Percentiles rank a stretch among this genome's conserved stretches.
phyloP scores from a whole-genome alignment of 2,797 vertebrate species.

The Poecilia gillii region DNA sequence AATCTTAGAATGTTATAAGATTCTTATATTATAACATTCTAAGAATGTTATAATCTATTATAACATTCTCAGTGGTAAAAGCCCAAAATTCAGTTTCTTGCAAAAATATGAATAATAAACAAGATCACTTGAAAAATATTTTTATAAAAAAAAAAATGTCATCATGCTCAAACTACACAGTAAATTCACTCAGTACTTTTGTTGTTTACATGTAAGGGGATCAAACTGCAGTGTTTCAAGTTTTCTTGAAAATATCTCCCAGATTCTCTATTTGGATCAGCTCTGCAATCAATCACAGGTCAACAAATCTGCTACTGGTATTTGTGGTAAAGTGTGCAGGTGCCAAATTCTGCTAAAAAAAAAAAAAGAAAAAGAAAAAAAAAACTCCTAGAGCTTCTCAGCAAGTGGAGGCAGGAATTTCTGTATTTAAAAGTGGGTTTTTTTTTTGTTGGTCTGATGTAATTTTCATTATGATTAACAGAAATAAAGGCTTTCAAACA shows the following conservation, averaged over 20 bases:
- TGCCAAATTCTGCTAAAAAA: neutral
- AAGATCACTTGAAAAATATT: neutral
- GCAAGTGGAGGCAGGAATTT: too few relatives aligned
- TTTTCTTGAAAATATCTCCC: neutral
- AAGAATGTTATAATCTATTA: too few relatives aligned
- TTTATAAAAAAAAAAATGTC: neutral
- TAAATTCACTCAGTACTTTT: neutral
- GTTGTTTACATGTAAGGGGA: neutral
- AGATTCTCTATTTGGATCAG: neutral
- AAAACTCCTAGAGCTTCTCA: too few relatives aligned
- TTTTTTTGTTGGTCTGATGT: too few relatives aligned
- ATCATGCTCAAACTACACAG: neutral
- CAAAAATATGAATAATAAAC: neutral
- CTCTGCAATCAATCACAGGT: neutral
- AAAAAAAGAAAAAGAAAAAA: too few relatives aligned
- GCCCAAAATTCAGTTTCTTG: neutral
- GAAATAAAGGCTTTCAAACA: too few relatives aligned
- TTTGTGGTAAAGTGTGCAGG: neutral
- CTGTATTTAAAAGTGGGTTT: too few relatives aligned
- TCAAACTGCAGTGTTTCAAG: neutral
- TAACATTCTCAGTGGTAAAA: neutral
- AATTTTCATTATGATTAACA: too few relatives aligned
- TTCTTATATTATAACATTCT: too few relatives aligned
- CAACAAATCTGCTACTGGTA: neutral
- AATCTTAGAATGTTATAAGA: neutral